Evolutionary conservation across 2,113 vertebrate species (phyloP).

Genomic region (Scalopus aquaticus): DNA sequence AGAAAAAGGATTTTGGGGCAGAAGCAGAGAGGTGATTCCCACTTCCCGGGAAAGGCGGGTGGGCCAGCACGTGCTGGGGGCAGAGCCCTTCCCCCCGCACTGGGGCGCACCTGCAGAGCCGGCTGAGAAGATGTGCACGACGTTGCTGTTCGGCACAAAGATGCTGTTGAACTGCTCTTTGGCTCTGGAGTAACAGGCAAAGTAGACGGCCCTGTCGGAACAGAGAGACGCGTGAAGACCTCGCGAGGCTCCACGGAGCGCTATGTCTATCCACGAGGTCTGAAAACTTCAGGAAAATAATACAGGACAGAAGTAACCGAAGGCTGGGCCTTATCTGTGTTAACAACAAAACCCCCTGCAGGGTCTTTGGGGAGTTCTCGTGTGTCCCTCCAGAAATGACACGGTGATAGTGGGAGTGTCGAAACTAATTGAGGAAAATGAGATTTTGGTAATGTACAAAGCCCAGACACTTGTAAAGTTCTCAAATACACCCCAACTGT

Average conservation of each 20-base stretch:
- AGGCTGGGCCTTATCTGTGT: not conserved
- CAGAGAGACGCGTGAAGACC: slow-evolving; percentile 15
- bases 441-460: not conserved
- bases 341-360: not conserved
- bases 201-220: slow-evolving; percentile 94
- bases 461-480: not conserved
- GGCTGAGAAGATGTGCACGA: slow-evolving; percentile 95
- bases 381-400: not conserved
- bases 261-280: fast-evolving
- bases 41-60: not conserved
- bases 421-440: not conserved
- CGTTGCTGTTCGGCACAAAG: slow-evolving; percentile 94
- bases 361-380: not conserved
- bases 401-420: not conserved
- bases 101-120: slow-evolving; percentile 92
- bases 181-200: slow-evolving; percentile 96
- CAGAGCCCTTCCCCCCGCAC: too few relatives aligned
- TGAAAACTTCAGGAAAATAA: not conserved
- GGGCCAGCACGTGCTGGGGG: not conserved
- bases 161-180: slow-evolving; percentile 94
- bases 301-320: fast-evolving
- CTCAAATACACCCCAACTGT: not conserved
- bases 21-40: not conserved
- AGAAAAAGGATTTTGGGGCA: not conserved
- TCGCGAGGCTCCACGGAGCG: fast-evolving